Evolutionary conservation across 2,797 vertebrate genomes (phyloP), one percentile per base, ranked within the genome.

Genomic region (Mormyrus hasselquistii): DNA sequence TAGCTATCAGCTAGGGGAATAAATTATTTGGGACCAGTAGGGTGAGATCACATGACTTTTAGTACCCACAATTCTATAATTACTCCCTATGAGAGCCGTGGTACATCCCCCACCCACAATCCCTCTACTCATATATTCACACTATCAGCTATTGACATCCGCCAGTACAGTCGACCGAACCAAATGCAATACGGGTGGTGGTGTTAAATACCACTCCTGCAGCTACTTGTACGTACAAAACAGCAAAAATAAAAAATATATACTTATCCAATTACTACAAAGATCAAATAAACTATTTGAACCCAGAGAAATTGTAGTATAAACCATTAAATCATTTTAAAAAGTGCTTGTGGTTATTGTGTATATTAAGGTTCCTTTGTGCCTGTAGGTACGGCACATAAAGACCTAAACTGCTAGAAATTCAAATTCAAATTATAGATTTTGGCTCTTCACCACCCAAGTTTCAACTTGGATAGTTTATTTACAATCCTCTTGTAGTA

Each of bases 11-110:
- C 95, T 93, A 92, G 95, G 94, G 97, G 97, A 97, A 98, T 98
- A 98, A 98, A 98, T 98, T 98, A 97, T 98, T 97, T 97, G 96
- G 97, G 96, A 96, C 97, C 96, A 96, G 97, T 93, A 95, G 94
- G 96, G 96, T 95, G 95, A 95, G 96, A 97, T 98, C 97, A 98
- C 95, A 95, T 98, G 97, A 97, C 95, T 93, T 96, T 97, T 97
- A 96, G 96, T 93, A 95, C 96, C 94, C 93, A 95, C 94, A 92
- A 92, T 94, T 96, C 96, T 96, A 96, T 98, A 98, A 98, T 98
- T 98, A 98, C 97, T 98, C 93, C 94, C 93, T 89, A 90, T 12
- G 92, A 92, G 89, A 89, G 90, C 90, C 88, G 52, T 79, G 87
- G 91, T 93, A 92, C 92, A 93, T 87, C 91, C 92, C 90, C 92